Evolutionary conservation across 2,113 vertebrate species (phyloP).

Genomic region (Gobio gobio): DNA sequence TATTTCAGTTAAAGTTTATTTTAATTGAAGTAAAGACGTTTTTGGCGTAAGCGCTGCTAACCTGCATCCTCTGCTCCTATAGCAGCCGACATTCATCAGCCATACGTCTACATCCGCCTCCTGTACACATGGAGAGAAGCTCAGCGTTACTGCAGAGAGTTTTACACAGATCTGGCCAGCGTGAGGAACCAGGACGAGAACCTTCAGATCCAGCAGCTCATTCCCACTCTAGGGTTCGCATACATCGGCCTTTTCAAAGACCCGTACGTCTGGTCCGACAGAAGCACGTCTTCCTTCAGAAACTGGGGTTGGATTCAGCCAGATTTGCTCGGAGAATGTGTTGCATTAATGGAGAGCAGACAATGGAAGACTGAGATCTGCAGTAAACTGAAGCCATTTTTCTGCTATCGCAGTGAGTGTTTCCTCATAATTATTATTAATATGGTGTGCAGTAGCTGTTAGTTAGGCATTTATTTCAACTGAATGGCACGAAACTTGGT

Average conservation of each 20-base stretch:
- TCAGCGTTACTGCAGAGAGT: neutral
- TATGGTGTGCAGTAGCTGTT: neutral
- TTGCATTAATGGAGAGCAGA: neutral
- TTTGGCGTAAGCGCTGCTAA: neutral
- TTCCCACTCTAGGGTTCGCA: fast-evolving
- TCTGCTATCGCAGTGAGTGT: conserved; percentile 36
- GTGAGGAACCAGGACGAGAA: conserved; percentile 8
- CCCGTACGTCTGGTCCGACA: conserved; percentile 6
- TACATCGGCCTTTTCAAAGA: conserved; percentile 35
- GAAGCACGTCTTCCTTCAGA: neutral
- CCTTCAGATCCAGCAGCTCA: neutral
- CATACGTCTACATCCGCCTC: neutral
- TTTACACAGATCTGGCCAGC: conserved; percentile 44
- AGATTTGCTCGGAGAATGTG: neutral
- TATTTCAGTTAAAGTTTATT: neutral
- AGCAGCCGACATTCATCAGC: neutral
- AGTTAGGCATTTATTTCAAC: too few relatives aligned
- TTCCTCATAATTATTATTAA: neutral
- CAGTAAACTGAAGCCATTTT: neutral
- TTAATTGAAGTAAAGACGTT: neutral
- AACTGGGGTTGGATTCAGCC: conserved; percentile 17
- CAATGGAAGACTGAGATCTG: neutral
- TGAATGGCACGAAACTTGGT: too few relatives aligned
- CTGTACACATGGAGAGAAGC: conserved; percentile 19
- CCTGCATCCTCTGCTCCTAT: neutral